phyloP scores from a whole-genome alignment of 2,113 vertebrate genomes.

The Ceyx margarethae region DNA sequence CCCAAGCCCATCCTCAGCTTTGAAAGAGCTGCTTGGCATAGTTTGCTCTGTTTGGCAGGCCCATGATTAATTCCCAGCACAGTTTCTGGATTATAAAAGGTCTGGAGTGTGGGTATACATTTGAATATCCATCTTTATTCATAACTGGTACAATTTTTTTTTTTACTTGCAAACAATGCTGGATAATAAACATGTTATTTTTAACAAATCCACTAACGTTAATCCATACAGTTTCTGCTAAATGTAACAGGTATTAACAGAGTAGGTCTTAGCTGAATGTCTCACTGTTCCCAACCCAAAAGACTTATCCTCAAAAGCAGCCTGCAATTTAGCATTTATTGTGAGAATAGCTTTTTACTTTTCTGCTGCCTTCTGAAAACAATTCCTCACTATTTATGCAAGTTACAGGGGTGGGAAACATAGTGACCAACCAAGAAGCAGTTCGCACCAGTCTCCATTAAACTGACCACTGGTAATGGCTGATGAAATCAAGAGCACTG shows the following conservation, averaged over 20 bases:
- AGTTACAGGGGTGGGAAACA: neutral
- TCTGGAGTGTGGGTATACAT: neutral
- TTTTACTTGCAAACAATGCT: neutral
- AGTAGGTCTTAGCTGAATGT: neutral
- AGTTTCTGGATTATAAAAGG: neutral
- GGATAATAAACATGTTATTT: neutral
- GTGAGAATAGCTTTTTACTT: neutral
- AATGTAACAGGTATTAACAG: neutral
- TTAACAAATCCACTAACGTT: neutral
- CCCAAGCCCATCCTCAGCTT: neutral
- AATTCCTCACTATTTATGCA: neutral
- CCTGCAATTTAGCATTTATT: neutral
- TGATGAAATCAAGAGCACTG: neutral
- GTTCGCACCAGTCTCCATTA: neutral
- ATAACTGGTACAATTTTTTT: too few relatives aligned
- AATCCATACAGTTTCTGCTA: neutral
- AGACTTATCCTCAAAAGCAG: neutral
- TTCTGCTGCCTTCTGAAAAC: neutral
- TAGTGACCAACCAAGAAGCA: neutral
- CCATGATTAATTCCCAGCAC: neutral
- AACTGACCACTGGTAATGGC: neutral
- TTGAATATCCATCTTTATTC: neutral
- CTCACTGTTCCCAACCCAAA: neutral
- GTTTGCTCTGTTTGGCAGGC: neutral
- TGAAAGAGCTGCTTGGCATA: neutral